A percentile compares a stretch with the other conserved stretches of the same genome.
phyloP scores from a whole-genome alignment of 2,797 vertebrate species.

The Characodon lateralis region DNA sequence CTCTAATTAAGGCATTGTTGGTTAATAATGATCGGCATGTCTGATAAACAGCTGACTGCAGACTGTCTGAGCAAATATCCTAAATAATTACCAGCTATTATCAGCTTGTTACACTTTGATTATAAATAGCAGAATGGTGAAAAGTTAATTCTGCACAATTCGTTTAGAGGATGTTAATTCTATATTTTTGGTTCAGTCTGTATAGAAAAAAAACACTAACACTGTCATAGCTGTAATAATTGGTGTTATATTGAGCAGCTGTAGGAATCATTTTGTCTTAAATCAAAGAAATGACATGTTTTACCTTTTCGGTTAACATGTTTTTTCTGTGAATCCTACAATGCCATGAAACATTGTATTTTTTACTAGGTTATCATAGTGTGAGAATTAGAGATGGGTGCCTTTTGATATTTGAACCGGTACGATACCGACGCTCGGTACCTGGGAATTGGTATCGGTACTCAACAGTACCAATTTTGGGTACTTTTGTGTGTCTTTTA shows the following conservation, averaged over 20 bases:
- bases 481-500: no score
- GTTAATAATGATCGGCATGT: not conserved
- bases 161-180: no score
- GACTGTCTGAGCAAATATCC: not conserved
- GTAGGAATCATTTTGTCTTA: no score
- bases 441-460: no score
- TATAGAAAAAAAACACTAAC: not conserved
- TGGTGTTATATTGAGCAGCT: no score
- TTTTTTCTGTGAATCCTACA: not conserved
- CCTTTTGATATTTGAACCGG: no score
- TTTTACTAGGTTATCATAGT: not conserved
- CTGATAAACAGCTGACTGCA: not conserved
- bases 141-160: constrained; percentile 3
- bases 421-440: no score
- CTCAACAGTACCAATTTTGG: no score
- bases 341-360: not conserved
- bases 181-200: not conserved
- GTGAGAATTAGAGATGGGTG: no score
- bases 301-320: no score
- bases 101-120: not conserved
- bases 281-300: no score
- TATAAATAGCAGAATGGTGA: not conserved
- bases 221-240: not conserved
- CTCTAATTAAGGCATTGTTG: not conserved
- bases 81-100: not conserved